Evolutionary conservation across 2,797 vertebrate species (phyloP), one percentile per base, ranked within the genome.

Genomic region (Myotis pilosus): DNA sequence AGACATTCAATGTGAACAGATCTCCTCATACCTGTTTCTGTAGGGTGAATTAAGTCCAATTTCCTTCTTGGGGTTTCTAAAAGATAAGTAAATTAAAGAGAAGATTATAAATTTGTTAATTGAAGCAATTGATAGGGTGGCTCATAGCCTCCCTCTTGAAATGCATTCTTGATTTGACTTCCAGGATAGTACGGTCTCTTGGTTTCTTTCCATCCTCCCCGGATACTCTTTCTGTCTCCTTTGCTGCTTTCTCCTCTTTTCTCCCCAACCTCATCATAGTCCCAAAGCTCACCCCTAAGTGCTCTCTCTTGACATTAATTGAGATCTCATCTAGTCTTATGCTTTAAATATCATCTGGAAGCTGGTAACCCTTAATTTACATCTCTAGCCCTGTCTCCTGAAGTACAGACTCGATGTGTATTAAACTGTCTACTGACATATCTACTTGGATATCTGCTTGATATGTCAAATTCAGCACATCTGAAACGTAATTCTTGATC

Each of bases 141-240:
- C n/a, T 44, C 20, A 10, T 76, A 1, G 66, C 30, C 6, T 53
- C 16, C 49, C 64, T 4, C 64, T 2, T 19, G 41, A 53, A 4
- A 8, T 0, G 9, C 15, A 78, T 16, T 16, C 68, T 81, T 51
- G 12, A 11, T 47, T 9, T 30, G 51, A 23, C 57, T 72, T 80
- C 41, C 2, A 20, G n/a, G 41, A 33, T 36, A 16, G 8, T 0
- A 5, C 0, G 0, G 22, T 8, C 44, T 55, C 47, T 44, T 22
- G 13, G 22, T 57, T 81, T 81, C 74, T 60, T 64, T 69, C 53
- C 51, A 64, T 87, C 15, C 5, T 38, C 8, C 41, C 47, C 64
- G 20, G 10, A 51, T n/a, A 20, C 25, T 72, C 53, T 20, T 64
- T 22, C 12, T 41, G 22, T 25, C 28, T n/a, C 36, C 33, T 44